Percentiles rank a stretch among this genome's conserved stretches.
Evolutionary conservation across 2,113 vertebrate genomes (phyloP).

Genomic region (Neolamprologus kungweensis): DNA sequence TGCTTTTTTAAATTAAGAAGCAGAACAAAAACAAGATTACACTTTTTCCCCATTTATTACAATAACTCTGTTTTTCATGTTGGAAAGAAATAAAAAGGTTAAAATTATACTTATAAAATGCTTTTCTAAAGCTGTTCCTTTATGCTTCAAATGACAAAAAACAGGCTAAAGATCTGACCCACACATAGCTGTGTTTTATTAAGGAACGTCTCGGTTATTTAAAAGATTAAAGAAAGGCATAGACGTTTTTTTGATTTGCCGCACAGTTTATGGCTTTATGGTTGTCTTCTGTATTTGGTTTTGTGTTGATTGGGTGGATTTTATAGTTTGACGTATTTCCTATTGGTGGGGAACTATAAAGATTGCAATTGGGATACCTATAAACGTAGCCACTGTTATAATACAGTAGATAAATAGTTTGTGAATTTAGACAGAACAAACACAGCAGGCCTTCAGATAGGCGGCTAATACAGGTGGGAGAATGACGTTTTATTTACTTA

Average conservation of each 20-base stretch:
- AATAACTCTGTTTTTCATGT: neutral
- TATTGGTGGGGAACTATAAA: neutral
- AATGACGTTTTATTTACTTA: neutral
- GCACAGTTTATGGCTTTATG: neutral
- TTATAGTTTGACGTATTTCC: neutral
- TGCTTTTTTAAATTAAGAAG: neutral
- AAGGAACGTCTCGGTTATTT: neutral
- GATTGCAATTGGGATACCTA: neutral
- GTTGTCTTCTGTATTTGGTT: neutral
- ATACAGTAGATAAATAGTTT: neutral
- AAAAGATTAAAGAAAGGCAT: neutral
- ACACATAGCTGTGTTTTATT: neutral
- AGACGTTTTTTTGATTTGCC: neutral
- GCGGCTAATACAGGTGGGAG: neutral
- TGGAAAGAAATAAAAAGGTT: neutral
- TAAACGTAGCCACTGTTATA: neutral
- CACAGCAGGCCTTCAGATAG: neutral
- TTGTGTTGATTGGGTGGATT: neutral
- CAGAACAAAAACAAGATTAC: neutral
- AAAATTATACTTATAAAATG: fast-evolving
- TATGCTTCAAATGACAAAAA: neutral
- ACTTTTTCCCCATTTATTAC: neutral
- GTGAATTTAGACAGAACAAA: neutral
- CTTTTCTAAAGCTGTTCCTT: neutral
- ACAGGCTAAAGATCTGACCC: neutral